Conservation (phyloP, 2,888 invertebrate genomes). For the Drosophila anomelani region DNA sequence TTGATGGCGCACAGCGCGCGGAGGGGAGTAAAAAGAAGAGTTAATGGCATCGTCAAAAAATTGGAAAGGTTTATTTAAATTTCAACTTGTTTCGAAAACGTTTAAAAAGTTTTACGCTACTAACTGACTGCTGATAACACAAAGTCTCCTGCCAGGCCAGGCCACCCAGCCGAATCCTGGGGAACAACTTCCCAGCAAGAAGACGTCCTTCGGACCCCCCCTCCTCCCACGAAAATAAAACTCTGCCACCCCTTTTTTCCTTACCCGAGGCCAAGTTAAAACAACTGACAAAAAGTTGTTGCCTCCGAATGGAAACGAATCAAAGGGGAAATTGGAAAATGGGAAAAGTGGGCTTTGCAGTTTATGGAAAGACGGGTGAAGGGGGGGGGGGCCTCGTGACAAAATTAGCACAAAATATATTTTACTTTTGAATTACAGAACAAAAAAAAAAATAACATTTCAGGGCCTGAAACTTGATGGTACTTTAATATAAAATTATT, state of each 20-base stretch:
- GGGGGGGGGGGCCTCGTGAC: constrained; percentile 38
- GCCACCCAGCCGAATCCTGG: not conserved
- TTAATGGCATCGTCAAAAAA: constrained; percentile 67
- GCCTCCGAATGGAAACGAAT: constrained; percentile 45
- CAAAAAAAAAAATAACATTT: not conserved
- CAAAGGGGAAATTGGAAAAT: constrained; percentile 61
- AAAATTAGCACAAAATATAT: constrained; percentile 71
- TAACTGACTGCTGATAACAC: constrained; percentile 78
- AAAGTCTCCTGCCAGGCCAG: constrained; percentile 49
- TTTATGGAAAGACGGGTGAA: not conserved
- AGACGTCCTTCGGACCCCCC: not conserved
- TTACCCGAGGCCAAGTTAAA: constrained; percentile 47
- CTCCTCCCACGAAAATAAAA: constrained; percentile 2
- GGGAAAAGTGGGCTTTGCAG: constrained; percentile 36
- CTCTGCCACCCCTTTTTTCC: constrained; percentile 12
- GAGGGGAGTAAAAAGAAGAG: not conserved
- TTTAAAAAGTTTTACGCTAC: constrained; percentile 77
- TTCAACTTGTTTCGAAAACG: constrained; percentile 79
- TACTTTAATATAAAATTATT: not conserved
- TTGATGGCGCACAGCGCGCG: too few species aligned
- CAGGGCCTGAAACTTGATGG: not conserved
- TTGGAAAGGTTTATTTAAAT: constrained; percentile 77
- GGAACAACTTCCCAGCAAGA: constrained; percentile 26
- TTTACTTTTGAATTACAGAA: constrained; percentile 39
- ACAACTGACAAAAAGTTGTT: constrained; percentile 53